Evolutionary conservation across 2,888 invertebrate genomes (phyloP).

Genomic region (Callosobruchus maculatus): DNA sequence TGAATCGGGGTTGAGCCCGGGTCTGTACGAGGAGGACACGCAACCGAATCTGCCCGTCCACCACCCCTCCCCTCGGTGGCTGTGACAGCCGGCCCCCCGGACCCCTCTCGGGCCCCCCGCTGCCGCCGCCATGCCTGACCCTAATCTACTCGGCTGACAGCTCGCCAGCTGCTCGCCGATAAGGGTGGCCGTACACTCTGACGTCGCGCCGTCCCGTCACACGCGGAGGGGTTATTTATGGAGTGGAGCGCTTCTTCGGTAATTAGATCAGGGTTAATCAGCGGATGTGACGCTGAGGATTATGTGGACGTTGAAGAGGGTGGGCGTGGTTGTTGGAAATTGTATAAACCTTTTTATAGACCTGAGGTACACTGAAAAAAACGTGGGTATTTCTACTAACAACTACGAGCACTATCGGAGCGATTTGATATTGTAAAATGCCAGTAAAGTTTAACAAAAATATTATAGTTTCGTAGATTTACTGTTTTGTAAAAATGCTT

Average conservation of each 20-base stretch:
- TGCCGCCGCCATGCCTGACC: slow-evolving; percentile 39
- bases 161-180: slow-evolving; percentile 46
- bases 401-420: too few relatives aligned
- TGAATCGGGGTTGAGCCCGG: slow-evolving; percentile 47
- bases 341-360: too few relatives aligned
- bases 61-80: slow-evolving; percentile 43
- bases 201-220: too few relatives aligned
- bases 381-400: too few relatives aligned
- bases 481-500: too few relatives aligned
- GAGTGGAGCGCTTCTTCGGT: not conserved
- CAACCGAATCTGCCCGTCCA: not conserved
- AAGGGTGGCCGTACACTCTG: slow-evolving; percentile 40
- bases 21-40: not conserved
- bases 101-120: slow-evolving; percentile 26
- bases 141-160: slow-evolving; percentile 48
- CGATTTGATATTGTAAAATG: too few relatives aligned
- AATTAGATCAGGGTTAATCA: not conserved
- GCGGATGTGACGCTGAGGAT: not conserved
- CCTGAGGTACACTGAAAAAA: too few relatives aligned
- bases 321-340: too few relatives aligned
- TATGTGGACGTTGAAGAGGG: not conserved
- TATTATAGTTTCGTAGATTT: too few relatives aligned
- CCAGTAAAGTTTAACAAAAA: too few relatives aligned
- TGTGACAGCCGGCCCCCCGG: slow-evolving; percentile 39
- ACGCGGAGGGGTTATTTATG: not conserved